Base-by-base conservation (phyloP, 1,140 invertebrate species). In the Aporrectodea caliginosa region DNA sequence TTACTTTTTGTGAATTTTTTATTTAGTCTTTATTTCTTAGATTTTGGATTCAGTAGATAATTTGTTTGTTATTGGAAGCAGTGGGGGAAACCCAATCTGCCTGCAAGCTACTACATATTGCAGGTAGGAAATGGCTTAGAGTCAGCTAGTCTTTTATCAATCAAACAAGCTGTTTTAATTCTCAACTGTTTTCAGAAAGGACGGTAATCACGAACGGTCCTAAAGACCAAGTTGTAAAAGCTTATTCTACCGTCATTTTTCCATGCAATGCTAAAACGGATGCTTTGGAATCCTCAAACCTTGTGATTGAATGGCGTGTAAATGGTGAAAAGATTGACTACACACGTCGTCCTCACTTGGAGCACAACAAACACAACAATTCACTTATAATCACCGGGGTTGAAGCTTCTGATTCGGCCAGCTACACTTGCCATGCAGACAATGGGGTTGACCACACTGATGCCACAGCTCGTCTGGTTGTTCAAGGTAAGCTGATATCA, bases 371-470 rank as follows among this genome's bases (percentile, higher is more conserved):
- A 30, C 83, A 84, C 80, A 95, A 98, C 89, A 94, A 94, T 86
- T 98, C 96, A 0, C 89, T 99, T 75, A 94, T 93, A 12, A 97
- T 99, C 78, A 93, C 93, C 2, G 96, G 97, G 88, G 97, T 95
- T 16, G 93, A 92, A 32, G 95, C 97, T 88, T 88, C 96, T 75
- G 96, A 98, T 89, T 97, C 97, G 1, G 97, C 96, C 16, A 92
- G 91, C 71, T 99, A 99, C 84, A 98, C 96, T 0, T 99, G 98
- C 89, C 91, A 97, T 27, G 97, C 97, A 0, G 91, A 90, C 69
- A 99, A 97, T 1, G 91, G 93, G 6, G 89, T 98, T 27, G 98
- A 99, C 86, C 91, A 93, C 82, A 92, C 93, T 0, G 90, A 90
- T 1, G 94, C 95, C 0, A 91, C 92, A 82, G 96, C 97, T 12